Base-by-base conservation (phyloP, 2,797 vertebrate genomes). In the Crocodylus rhombifer region DNA sequence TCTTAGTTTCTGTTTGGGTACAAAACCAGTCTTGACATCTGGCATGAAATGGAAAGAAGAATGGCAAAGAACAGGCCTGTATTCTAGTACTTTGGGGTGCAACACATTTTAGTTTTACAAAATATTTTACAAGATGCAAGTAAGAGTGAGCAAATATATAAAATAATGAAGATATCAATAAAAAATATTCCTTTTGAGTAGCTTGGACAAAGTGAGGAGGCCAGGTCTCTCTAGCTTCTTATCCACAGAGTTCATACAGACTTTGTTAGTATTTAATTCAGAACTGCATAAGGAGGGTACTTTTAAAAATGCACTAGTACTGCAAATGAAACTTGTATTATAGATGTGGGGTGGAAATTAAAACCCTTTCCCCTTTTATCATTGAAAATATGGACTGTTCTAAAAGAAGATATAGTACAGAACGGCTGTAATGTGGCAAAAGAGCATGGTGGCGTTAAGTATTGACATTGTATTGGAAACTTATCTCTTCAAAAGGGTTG, bases 311-410 rank as follows among this genome's bases (percentile, higher is more conserved):
- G 71, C 58, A 16, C 51, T 69, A 21, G 65, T 55, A 23, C 42
- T 51, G 42, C 56, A 17, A n/a, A 10, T 15, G 25, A 63, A 55
- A 67, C 77, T 89, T 91, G 67, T 60, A 11, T 75, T 20, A 69
- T 61, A 91, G 82, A 86, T 4, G 20, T 0, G 0, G 20, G 83
- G 86, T 94, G 94, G 87, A 95, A 95, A 95, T 89, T 91, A 82
- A 78, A 84, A 82, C 90, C 90, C 81, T 73, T 91, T 91, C 77
- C 69, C 14, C 5, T 88, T 2, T 71, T 77, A 2, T 89, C 62
- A 51, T 51, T 89, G 76, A 80, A 80, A 78, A 84, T 64, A 10
- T 58, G 14, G 75, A 28, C 42, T 51, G 30, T 88, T 64, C 73
- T 69, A 7, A 89, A 74, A 10, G 51, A 76, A 58, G 42, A 75